Conservation (phyloP, 2,888 invertebrate species). For the Branchipolynoe longqiensis region DNA sequence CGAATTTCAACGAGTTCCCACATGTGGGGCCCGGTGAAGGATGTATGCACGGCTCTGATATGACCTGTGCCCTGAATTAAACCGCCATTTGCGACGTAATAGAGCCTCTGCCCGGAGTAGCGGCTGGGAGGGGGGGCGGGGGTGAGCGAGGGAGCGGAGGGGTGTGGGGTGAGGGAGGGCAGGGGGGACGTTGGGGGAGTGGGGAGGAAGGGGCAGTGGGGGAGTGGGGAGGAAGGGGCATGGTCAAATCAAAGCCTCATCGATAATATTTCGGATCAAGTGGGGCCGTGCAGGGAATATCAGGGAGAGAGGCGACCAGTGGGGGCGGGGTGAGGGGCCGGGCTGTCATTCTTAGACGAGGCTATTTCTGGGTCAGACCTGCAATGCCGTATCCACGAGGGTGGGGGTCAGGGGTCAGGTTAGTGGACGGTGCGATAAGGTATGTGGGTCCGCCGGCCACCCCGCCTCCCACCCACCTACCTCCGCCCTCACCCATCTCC, state of each 20-base stretch:
- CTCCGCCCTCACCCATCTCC: not conserved
- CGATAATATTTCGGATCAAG: slow-evolving; percentile 35
- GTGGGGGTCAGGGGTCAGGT: slow-evolving; percentile 31
- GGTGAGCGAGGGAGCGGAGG: too few species aligned
- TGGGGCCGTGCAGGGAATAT: slow-evolving; percentile 11
- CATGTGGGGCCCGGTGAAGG: too few species aligned
- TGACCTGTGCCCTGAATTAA: too few species aligned
- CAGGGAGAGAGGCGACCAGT: not conserved
- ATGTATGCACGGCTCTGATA: too few species aligned
- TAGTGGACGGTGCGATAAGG: slow-evolving; percentile 38
- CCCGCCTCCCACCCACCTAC: not conserved
- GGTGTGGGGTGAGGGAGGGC: too few species aligned
- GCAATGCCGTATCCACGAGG: not conserved
- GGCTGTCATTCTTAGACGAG: slow-evolving; percentile 7
- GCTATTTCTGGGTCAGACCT: slow-evolving; percentile 41
- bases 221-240: too few species aligned
- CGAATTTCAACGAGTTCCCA: too few species aligned
- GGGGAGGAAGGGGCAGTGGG: too few species aligned
- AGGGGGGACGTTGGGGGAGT: too few species aligned
- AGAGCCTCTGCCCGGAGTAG: too few species aligned
- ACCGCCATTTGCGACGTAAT: too few species aligned
- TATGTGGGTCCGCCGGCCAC: not conserved
- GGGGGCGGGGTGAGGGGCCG: not conserved
- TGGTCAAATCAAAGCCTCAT: slow-evolving; percentile 27
- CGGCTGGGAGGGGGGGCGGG: too few species aligned